These are phyloP conservation scores for Schizotus pectinicornis DNA, from an alignment of 2,888 invertebrate genomes.

Conservation along the genomic window DNA sequence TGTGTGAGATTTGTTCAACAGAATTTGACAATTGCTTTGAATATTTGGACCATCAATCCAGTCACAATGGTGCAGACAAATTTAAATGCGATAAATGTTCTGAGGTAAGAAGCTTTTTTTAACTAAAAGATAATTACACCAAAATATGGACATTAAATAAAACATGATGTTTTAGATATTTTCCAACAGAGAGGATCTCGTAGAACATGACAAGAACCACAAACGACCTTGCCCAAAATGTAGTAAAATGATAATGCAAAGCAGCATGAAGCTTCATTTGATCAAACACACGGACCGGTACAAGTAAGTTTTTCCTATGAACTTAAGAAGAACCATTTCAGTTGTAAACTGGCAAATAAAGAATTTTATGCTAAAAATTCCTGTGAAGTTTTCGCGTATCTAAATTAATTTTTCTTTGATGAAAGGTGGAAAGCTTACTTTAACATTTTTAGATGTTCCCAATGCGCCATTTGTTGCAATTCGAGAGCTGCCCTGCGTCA, in stretches of 20 bases:
- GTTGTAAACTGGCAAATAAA: too few species aligned
- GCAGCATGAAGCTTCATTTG: constrained; percentile 46
- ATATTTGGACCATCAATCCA: constrained; percentile 46
- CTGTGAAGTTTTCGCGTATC: too few species aligned
- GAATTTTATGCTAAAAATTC: too few species aligned
- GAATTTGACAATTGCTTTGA: constrained; percentile 41
- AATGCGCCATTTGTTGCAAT: constrained; percentile 43
- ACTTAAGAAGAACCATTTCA: too few species aligned
- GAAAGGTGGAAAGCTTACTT: neutral
- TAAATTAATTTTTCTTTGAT: too few species aligned
- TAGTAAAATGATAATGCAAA: constrained; percentile 43
- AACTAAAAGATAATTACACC: neutral
- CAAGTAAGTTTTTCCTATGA: constrained; percentile 34
- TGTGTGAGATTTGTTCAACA: constrained; percentile 43
- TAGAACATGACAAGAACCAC: constrained; percentile 44
- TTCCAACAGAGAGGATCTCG: constrained; percentile 38
- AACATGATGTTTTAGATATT: constrained; percentile 36
- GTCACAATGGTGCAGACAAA: constrained; percentile 44
- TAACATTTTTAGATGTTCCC: constrained; percentile 37
- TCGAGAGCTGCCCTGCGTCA: constrained; percentile 43
- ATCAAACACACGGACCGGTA: constrained; percentile 44
- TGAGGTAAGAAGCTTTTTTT: constrained; percentile 26
- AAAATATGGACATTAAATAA: neutral
- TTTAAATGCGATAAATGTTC: constrained; percentile 46
- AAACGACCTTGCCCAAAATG: constrained; percentile 44